phyloP scores from a whole-genome alignment of 2,113 vertebrate genomes.

The Lophura nycthemera region DNA sequence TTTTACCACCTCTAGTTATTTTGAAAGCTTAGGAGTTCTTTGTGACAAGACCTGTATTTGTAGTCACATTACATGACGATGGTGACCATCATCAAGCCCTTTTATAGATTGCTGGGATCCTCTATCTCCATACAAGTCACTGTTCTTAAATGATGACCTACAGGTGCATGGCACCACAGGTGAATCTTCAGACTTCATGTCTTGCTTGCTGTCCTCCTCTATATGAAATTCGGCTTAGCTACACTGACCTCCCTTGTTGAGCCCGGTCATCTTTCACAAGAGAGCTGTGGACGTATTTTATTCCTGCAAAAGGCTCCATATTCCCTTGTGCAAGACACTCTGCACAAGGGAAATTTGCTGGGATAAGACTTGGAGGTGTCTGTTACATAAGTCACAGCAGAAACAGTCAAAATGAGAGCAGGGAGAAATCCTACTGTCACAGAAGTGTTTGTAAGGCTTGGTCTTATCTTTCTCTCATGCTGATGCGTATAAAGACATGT shows the following conservation, averaged over 20 bases:
- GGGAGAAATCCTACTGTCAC: not conserved
- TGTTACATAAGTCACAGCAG: not conserved
- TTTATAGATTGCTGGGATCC: not conserved
- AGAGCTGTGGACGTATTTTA: not conserved
- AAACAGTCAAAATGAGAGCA: not conserved
- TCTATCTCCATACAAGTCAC: not conserved
- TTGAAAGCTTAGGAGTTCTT: not conserved
- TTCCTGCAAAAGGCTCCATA: not conserved
- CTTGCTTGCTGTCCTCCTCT: not conserved
- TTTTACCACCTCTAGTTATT: not conserved
- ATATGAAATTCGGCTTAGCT: not conserved
- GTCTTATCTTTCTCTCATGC: not conserved
- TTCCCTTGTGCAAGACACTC: not conserved
- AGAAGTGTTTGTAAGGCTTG: not conserved
- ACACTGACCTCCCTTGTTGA: not conserved
- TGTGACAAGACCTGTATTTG: not conserved
- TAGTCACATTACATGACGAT: not conserved
- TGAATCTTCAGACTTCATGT: not conserved
- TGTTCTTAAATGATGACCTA: not conserved
- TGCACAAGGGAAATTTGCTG: not conserved
- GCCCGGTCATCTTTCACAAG: not conserved
- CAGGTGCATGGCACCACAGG: not conserved
- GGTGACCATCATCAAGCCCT: not conserved
- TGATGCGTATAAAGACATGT: not conserved
- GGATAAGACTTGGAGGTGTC: not conserved